Evolutionary conservation across 2,797 vertebrate species (phyloP).

Genomic region (Coreius guichenoti): DNA sequence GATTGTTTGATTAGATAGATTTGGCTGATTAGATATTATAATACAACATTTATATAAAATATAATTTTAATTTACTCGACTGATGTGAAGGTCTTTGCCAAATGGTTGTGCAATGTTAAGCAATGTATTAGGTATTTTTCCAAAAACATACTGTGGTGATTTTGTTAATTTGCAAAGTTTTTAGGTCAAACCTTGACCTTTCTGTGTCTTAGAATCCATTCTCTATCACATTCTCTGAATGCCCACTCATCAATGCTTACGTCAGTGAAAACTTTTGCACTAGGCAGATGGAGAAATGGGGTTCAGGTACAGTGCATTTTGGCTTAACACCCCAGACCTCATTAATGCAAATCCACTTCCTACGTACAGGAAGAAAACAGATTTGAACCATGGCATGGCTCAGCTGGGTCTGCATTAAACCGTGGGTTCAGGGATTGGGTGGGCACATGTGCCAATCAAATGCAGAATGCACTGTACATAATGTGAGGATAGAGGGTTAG

Average conservation of each 20-base stretch:
- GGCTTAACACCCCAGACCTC: constrained; percentile 64
- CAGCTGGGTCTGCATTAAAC: constrained; percentile 59
- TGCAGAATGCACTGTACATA: constrained; percentile 16
- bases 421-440: constrained; percentile 54
- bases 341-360: constrained; percentile 79
- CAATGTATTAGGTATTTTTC: neutral
- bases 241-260: constrained; percentile 59
- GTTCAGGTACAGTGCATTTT: constrained; percentile 65
- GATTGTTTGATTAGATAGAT: neutral
- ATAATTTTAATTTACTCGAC: neutral
- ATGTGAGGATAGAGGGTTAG: constrained; percentile 11
- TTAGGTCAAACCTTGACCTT: neutral
- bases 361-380: constrained; percentile 67
- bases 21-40: neutral
- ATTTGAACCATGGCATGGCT: constrained; percentile 55
- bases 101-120: neutral
- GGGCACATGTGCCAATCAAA: constrained; percentile 16
- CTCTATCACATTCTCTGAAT: neutral
- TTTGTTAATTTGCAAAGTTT: neutral
- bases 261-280: constrained; percentile 71
- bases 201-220: neutral
- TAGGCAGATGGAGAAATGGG: constrained; percentile 61
- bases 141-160: neutral
- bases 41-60: neutral
- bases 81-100: neutral